Conservation (phyloP, 2,888 invertebrate species). For the Megamerina dolium region DNA sequence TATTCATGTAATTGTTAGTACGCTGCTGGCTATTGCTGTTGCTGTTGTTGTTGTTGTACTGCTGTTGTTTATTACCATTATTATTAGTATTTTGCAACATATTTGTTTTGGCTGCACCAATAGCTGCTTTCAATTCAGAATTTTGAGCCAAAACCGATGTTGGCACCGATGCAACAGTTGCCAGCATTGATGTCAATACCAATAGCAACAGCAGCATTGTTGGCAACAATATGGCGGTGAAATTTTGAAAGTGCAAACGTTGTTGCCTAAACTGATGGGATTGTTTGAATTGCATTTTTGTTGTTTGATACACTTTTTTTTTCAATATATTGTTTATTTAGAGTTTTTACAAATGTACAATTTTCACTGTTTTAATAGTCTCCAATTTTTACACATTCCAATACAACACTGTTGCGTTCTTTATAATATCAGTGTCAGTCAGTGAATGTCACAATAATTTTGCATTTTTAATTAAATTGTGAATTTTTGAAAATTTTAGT, state of each 20-base stretch:
- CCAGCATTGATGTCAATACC: conserved; percentile 27
- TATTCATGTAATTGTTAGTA: background rate
- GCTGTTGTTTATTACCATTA: conserved; percentile 1
- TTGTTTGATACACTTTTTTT: background rate
- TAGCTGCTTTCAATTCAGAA: conserved; percentile 40
- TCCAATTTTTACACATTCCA: too few species aligned
- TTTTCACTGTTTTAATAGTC: too few species aligned
- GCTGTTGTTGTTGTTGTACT: conserved; percentile 4
- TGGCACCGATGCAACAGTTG: conserved; percentile 41
- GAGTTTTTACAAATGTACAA: conserved; percentile 1
- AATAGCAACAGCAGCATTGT: too few species aligned
- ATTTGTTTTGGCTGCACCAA: conserved; percentile 27
- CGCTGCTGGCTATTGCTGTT: conserved; percentile 16
- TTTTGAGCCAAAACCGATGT: conserved; percentile 47
- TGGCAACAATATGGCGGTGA: conserved; percentile 15
- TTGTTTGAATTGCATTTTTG: too few species aligned
- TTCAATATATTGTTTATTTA: background rate
- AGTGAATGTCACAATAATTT: too few species aligned
- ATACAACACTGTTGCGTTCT: too few species aligned
- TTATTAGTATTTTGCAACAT: conserved; percentile 21
- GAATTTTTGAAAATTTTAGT: too few species aligned
- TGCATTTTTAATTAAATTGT: too few species aligned
- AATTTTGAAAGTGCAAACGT: background rate
- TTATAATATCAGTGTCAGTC: too few species aligned
- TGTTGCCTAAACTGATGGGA: too few species aligned